Base-by-base conservation (phyloP, 2,113 vertebrate genomes). In the Hipposideros armiger region DNA sequence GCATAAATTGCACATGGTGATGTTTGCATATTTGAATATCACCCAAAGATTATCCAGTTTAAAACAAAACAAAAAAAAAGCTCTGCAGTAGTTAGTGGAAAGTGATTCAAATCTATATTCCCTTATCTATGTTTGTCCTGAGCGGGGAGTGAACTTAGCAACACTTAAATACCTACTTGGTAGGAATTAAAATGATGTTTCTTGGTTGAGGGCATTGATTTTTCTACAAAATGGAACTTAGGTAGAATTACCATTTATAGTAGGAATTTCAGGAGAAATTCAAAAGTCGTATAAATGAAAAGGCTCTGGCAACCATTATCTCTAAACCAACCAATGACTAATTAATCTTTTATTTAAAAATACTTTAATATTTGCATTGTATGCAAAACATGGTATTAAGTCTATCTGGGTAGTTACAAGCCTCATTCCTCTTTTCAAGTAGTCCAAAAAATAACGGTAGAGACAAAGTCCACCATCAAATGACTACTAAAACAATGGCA, bases 141-240 rank as follows among this genome's bases (percentile, higher is more conserved):
- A 93, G 10, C 56, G 67, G 67, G 6, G 19, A 91, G 40, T 82
- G 58, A 74, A 89, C 24, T 60, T 60, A 74, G 28, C 17, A 69
- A 66, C 47, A 78, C 89, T 88, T 81, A 56, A 74, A 95, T 54
- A 91, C 15, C 91, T 89, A 10, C 83, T 93, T 74, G 74, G 24
- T 90, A 40, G 40, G 40, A 93, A 94, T n/a, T 86, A 36, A 89
- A 94, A 93, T 50, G 11, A 78, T 87, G 16, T 13, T 85, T 20
- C 36, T 93, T 78, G 36, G 45, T 28, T 95, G 62, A 93, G 14
- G 89, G 15, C 47, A 56, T 36, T 96, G 82, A 52, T 78, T 95
- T 95, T 95, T 91, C 32, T 87, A 83, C 77, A 56, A 94, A 96
- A 84, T 78, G 74, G 11, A 69, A 11, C 95, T 92, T 81, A 96